These are phyloP conservation scores for Apamea sordens DNA, from an alignment of 2,888 invertebrate genomes.

Conservation along the genomic window DNA sequence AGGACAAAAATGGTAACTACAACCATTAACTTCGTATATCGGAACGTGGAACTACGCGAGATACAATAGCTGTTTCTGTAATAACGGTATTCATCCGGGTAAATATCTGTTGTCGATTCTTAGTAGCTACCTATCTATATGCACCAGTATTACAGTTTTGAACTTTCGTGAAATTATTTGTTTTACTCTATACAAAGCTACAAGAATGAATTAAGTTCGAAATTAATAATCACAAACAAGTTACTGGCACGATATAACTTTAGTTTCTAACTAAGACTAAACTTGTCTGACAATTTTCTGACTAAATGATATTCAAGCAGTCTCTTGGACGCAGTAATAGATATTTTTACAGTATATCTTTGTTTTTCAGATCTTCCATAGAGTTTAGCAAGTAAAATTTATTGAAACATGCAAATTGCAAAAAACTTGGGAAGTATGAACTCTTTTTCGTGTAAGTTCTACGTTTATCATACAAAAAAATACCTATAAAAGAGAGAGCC, in stretches of 20 bases:
- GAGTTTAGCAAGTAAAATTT: conserved; percentile 51
- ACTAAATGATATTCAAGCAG: conserved; percentile 26
- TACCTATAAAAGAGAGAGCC: not conserved
- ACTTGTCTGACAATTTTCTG: conserved; percentile 6
- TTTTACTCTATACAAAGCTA: not conserved
- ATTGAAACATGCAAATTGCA: conserved; percentile 53
- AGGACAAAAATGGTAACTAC: not conserved
- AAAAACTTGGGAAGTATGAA: conserved; percentile 18
- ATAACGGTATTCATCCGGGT: no score
- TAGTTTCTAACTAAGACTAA: not conserved
- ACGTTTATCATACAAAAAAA: not conserved
- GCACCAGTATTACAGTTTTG: not conserved
- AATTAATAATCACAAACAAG: conserved; percentile 18
- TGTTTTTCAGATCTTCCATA: conserved; percentile 32
- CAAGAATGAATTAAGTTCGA: not conserved
- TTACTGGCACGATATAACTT: conserved; percentile 16
- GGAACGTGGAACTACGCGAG: no score
- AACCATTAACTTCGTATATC: no score
- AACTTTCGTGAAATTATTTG: not conserved
- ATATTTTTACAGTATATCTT: conserved; percentile 59
- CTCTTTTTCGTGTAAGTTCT: conserved; percentile 1
- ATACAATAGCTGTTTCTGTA: no score
- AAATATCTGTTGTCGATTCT: not conserved
- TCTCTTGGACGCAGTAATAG: conserved; percentile 11
- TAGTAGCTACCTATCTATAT: not conserved